phyloP scores from a whole-genome alignment of 2,888 invertebrate species.

The Drosophila kuntzei region DNA sequence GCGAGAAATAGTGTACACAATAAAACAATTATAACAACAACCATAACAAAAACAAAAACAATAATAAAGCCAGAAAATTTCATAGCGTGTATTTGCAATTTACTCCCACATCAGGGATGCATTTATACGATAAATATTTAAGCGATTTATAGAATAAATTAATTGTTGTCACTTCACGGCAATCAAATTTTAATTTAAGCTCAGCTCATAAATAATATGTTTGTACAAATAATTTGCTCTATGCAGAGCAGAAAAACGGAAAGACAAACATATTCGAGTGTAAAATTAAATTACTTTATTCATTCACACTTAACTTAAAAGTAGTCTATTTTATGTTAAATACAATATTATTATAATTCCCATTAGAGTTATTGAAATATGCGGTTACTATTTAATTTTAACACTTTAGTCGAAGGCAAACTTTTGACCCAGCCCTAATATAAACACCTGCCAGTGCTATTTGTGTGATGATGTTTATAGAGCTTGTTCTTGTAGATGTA shows the following conservation, averaged over 20 bases:
- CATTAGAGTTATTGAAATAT: conserved; percentile 11
- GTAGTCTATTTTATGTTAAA: background rate
- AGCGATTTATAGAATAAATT: background rate
- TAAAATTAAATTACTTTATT: background rate
- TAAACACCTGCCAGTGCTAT: conserved; percentile 44
- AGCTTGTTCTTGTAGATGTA: conserved; percentile 18
- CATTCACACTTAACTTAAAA: background rate
- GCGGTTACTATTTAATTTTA: conserved; percentile 5
- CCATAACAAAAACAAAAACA: conserved; percentile 4
- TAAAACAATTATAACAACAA: conserved; percentile 8
- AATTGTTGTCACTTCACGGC: background rate
- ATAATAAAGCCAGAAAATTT: conserved; percentile 12
- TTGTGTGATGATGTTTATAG: conserved; percentile 36
- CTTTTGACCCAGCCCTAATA: conserved; percentile 38
- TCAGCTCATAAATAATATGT: background rate
- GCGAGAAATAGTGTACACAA: conserved; percentile 13
- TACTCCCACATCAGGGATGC: conserved; percentile 21
- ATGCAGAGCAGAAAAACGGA: background rate
- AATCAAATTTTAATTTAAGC: background rate
- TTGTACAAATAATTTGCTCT: background rate
- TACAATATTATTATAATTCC: conserved; percentile 1
- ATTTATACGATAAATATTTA: conserved; percentile 4
- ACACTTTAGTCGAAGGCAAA: conserved; percentile 10
- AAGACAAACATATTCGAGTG: background rate
- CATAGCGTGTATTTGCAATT: conserved; percentile 10